Conservation (phyloP, 2,888 invertebrate species). For the Plagodis dolabraria region DNA sequence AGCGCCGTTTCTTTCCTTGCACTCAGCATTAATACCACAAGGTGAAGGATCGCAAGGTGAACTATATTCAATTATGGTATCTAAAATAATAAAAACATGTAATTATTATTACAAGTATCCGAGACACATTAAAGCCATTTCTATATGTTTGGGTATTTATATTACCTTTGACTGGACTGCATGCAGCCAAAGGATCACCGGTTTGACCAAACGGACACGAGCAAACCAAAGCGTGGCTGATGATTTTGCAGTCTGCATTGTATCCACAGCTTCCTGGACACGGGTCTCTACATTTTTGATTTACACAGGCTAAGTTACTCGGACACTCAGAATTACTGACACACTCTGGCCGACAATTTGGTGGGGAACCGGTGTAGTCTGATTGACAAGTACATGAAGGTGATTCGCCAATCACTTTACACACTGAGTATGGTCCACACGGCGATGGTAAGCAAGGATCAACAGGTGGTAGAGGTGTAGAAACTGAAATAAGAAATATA, state of each 20-base stretch:
- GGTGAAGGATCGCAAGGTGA: constrained; percentile 89
- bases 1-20: constrained; percentile 86
- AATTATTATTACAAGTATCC: not conserved
- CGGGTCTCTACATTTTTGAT: constrained; percentile 89
- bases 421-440: constrained; percentile 87
- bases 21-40: constrained; percentile 87
- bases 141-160: constrained; percentile 3
- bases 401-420: constrained; percentile 86
- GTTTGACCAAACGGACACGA: constrained; percentile 86
- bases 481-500: constrained; percentile 52
- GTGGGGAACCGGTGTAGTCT: constrained; percentile 86
- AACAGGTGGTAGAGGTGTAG: constrained; percentile 66
- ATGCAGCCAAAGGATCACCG: constrained; percentile 87
- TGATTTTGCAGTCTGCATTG: constrained; percentile 89
- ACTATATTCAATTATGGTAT: constrained; percentile 68
- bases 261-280: constrained; percentile 88
- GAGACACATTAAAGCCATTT: not conserved
- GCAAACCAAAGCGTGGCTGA: constrained; percentile 89
- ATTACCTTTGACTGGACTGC: constrained; percentile 71
- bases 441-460: constrained; percentile 88
- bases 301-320: constrained; percentile 87
- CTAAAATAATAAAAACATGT: constrained; percentile 50
- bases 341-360: constrained; percentile 88
- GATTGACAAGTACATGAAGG: constrained; percentile 88
- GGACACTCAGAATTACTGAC: constrained; percentile 88